A percentile compares a stretch with the other conserved stretches of the same genome.
Conservation (phyloP, 2,113 vertebrate genomes). For the Nanorana parkeri region DNA sequence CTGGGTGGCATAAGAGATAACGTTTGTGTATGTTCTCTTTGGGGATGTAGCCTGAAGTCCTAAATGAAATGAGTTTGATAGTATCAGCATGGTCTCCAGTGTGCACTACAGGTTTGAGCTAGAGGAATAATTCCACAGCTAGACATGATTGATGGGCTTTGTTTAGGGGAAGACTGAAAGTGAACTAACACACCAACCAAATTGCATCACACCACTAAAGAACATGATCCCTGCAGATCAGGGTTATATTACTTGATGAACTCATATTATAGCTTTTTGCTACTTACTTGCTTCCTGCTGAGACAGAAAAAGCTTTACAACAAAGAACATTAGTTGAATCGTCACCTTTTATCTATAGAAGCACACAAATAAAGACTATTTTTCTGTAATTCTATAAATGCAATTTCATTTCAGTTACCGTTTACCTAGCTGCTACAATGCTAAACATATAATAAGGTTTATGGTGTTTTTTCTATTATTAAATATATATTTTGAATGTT, state of each 20-base stretch:
- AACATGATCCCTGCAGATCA: slow-evolving; percentile 63
- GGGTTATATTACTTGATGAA: slow-evolving; percentile 55
- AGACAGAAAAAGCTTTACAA: slow-evolving; percentile 41
- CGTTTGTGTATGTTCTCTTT: slow-evolving; percentile 35
- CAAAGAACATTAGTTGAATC: slow-evolving; percentile 29
- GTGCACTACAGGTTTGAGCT: slow-evolving; percentile 57
- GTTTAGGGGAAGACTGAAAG: slow-evolving; percentile 61
- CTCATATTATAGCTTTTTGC: slow-evolving; percentile 36
- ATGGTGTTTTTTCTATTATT: too few relatives aligned
- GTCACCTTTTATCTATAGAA: slow-evolving; percentile 24
- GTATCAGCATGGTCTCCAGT: slow-evolving; percentile 61
- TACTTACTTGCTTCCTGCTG: slow-evolving; percentile 44
- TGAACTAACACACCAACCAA: slow-evolving; percentile 66
- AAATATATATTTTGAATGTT: neutral
- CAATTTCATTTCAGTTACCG: neutral
- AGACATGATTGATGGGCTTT: slow-evolving; percentile 64
- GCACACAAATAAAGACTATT: slow-evolving; percentile 21
- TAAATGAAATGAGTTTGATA: slow-evolving; percentile 64
- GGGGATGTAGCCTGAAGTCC: slow-evolving; percentile 58
- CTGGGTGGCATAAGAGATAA: slow-evolving; percentile 59
- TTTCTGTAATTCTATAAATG: neutral
- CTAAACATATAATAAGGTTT: neutral
- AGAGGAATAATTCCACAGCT: slow-evolving; percentile 63
- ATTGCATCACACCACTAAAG: slow-evolving; percentile 62
- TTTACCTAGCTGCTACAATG: neutral